Evolutionary conservation across 2,113 vertebrate genomes (phyloP).

Genomic region (Crypturellus undulatus): DNA sequence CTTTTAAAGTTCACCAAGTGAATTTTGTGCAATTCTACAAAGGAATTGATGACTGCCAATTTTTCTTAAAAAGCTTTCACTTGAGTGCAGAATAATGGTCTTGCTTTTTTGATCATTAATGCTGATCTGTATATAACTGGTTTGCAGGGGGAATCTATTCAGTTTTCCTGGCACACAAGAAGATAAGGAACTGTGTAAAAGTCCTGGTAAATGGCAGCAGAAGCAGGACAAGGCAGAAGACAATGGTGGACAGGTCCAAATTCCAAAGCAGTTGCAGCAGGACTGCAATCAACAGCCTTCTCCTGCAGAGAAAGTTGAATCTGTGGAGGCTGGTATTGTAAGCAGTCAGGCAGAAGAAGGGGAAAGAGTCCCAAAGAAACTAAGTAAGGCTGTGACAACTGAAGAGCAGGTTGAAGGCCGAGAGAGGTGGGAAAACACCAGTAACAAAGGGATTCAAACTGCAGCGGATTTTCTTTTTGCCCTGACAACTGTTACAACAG

Average conservation of each 20-base stretch:
- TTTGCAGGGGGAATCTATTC: conserved; percentile 80
- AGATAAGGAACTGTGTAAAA: conserved; percentile 40
- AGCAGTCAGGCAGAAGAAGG: conserved; percentile 10
- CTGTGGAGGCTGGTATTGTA: conserved; percentile 42
- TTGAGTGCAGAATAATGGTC: not conserved
- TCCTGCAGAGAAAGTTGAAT: conserved; percentile 3
- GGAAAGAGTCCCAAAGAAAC: conserved; percentile 22
- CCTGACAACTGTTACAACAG: conserved; percentile 66
- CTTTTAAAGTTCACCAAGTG: not conserved
- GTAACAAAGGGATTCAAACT: conserved; percentile 74
- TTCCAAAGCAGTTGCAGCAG: conserved; percentile 15
- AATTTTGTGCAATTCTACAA: not conserved
- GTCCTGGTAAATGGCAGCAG: conserved; percentile 15
- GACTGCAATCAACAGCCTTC: not conserved
- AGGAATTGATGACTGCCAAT: not conserved
- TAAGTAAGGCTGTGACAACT: conserved; percentile 10
- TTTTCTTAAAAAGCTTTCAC: not conserved
- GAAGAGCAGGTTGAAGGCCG: not conserved
- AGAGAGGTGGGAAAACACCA: conserved; percentile 15
- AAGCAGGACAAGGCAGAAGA: conserved; percentile 60
- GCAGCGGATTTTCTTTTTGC: not conserved
- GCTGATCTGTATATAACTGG: conserved; percentile 35
- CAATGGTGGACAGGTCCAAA: not conserved
- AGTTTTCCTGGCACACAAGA: conserved; percentile 72
- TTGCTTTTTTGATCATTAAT: not conserved